Conservation (phyloP, 2,113 vertebrate species). For the Accipiter virgatus region DNA sequence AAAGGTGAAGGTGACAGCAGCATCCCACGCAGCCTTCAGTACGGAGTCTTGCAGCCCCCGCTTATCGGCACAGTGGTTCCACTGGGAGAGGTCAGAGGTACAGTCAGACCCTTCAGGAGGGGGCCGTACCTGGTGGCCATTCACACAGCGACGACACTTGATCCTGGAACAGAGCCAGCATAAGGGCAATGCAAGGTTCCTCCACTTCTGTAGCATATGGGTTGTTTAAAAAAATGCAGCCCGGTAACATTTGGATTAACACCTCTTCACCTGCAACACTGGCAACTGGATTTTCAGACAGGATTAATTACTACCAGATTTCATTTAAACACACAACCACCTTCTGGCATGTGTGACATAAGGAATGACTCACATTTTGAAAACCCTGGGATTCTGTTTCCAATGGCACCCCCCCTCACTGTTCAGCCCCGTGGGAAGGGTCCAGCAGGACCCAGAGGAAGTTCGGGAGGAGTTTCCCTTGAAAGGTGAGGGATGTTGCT, state of each 20-base stretch:
- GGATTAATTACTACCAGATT: background rate
- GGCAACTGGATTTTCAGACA: background rate
- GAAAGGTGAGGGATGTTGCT: background rate
- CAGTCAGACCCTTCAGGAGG: constrained; percentile 86
- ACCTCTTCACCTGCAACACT: background rate
- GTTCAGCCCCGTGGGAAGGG: background rate
- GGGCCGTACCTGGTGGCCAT: constrained; percentile 80
- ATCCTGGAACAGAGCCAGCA: constrained; percentile 72
- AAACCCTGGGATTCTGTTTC: background rate
- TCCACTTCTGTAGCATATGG: accelerated
- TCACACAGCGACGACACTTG: constrained; percentile 90
- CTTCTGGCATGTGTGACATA: accelerated
- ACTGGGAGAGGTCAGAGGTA: constrained; percentile 91
- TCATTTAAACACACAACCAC: background rate
- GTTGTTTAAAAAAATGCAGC: background rate
- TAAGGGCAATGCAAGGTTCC: background rate
- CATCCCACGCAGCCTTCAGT: constrained; percentile 89
- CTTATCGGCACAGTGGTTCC: constrained; percentile 90
- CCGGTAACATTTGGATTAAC: background rate
- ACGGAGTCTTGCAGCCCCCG: constrained; percentile 86
- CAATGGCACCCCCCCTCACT: background rate
- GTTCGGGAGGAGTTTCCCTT: background rate
- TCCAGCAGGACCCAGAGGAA: background rate
- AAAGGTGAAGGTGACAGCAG: constrained; percentile 88
- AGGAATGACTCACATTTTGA: background rate